Percentiles rank a stretch among this genome's conserved stretches.
phyloP scores from a whole-genome alignment of 2,797 vertebrate genomes.

The Coccyzus lansbergi region DNA sequence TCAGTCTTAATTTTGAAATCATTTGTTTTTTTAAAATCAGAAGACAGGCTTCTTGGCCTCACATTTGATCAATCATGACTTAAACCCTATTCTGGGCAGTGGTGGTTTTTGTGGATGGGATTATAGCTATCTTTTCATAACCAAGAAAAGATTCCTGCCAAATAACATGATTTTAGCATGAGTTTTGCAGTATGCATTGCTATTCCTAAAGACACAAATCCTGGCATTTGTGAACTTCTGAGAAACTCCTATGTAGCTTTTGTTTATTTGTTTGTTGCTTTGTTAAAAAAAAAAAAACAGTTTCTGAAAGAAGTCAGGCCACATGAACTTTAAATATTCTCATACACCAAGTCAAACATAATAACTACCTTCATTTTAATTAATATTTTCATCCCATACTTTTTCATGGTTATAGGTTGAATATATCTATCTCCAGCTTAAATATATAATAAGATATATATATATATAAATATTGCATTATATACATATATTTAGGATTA shows the following conservation, averaged over 20 bases:
- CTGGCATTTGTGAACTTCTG: background rate
- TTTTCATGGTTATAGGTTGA: background rate
- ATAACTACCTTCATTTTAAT: background rate
- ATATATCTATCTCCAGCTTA: background rate
- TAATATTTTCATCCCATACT: background rate
- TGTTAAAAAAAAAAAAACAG: background rate
- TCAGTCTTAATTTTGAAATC: conserved; percentile 1
- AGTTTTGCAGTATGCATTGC: background rate
- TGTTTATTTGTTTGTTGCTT: background rate
- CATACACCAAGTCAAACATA: background rate
- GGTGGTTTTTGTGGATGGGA: conserved; percentile 23
- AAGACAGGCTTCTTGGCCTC: background rate
- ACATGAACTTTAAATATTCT: background rate
- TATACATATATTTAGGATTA: background rate
- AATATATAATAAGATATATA: background rate
- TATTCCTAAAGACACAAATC: background rate
- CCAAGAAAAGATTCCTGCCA: background rate
- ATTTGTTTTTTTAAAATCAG: conserved; percentile 6
- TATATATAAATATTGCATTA: background rate
- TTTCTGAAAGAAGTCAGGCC: background rate
- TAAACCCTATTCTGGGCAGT: conserved; percentile 19
- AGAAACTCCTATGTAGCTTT: background rate
- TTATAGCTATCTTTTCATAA: conserved; percentile 39
- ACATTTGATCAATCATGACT: conserved; percentile 2
- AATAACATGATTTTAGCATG: background rate